A percentile compares a stretch with the other conserved stretches of the same genome.
Conservation (phyloP, 2,888 invertebrate genomes). For the Actias luna region DNA sequence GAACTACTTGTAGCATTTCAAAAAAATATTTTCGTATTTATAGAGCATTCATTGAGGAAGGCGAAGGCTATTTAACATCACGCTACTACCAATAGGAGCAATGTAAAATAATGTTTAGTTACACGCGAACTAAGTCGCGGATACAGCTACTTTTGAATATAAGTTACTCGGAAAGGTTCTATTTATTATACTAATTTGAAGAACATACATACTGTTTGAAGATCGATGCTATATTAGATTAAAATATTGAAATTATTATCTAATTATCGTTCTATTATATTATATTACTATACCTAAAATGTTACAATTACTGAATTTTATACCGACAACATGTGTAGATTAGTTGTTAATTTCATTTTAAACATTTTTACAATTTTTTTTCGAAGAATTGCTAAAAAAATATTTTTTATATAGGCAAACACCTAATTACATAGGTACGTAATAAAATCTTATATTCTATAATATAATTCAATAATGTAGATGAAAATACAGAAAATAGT, state of each 20-base stretch:
- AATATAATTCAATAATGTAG: background rate
- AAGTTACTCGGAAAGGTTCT: background rate
- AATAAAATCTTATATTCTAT: background rate
- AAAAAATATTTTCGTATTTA: too few relatives aligned
- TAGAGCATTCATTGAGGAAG: too few relatives aligned
- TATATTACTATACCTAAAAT: background rate
- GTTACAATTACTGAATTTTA: background rate
- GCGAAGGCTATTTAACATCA: too few relatives aligned
- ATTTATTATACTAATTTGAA: background rate
- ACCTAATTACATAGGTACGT: too few relatives aligned
- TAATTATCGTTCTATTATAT: too few relatives aligned
- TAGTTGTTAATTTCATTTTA: background rate
- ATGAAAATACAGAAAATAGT: background rate
- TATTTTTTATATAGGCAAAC: background rate
- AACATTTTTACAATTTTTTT: background rate
- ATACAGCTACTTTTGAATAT: too few relatives aligned
- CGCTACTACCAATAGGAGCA: too few relatives aligned
- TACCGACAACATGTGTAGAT: background rate
- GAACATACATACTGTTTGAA: background rate
- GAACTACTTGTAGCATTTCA: too few relatives aligned
- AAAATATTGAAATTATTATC: background rate
- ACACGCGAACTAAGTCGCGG: too few relatives aligned
- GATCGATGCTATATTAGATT: background rate
- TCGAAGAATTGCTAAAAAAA: background rate
- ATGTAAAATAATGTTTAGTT: too few relatives aligned